phyloP scores from a whole-genome alignment of 2,113 vertebrate species.

The Pseudorasbora parva region DNA sequence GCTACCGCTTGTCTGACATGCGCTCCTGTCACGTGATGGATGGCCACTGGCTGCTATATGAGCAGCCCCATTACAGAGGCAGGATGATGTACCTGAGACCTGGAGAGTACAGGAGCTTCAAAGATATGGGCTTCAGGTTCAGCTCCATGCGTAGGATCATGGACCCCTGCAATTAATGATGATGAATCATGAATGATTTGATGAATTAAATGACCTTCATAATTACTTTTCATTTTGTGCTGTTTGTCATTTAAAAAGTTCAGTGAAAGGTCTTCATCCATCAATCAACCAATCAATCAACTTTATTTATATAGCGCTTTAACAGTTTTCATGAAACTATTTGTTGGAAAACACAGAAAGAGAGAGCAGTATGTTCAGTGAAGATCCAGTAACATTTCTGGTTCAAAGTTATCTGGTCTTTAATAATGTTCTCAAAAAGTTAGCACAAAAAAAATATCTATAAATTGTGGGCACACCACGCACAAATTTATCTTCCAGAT shows the following conservation, averaged over 20 bases:
- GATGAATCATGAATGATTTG: background rate
- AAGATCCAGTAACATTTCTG: too few species aligned
- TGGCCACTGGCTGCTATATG: slow-evolving; percentile 79
- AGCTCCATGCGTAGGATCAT: slow-evolving; percentile 73
- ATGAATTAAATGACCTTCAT: background rate
- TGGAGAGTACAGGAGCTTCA: slow-evolving; percentile 73
- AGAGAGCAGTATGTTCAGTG: too few species aligned
- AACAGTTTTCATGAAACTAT: too few species aligned
- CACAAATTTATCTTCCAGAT: too few species aligned
- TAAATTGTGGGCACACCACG: too few species aligned
- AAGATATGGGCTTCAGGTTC: slow-evolving; percentile 62
- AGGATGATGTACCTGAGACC: slow-evolving; percentile 73
- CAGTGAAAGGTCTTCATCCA: too few species aligned
- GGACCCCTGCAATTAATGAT: slow-evolving; percentile 68
- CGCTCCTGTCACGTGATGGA: slow-evolving; percentile 80
- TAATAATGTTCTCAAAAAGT: too few species aligned
- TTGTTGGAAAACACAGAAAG: too few species aligned
- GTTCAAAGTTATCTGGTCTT: too few species aligned
- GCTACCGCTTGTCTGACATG: slow-evolving; percentile 74
- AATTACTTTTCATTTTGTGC: background rate
- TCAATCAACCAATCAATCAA: too few species aligned
- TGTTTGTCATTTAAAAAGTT: background rate
- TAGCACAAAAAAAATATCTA: too few species aligned
- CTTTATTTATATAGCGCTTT: too few species aligned
- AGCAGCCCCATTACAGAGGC: slow-evolving; percentile 73